Base-by-base conservation (phyloP, 2,797 vertebrate species). In the Garrulus glandarius region DNA sequence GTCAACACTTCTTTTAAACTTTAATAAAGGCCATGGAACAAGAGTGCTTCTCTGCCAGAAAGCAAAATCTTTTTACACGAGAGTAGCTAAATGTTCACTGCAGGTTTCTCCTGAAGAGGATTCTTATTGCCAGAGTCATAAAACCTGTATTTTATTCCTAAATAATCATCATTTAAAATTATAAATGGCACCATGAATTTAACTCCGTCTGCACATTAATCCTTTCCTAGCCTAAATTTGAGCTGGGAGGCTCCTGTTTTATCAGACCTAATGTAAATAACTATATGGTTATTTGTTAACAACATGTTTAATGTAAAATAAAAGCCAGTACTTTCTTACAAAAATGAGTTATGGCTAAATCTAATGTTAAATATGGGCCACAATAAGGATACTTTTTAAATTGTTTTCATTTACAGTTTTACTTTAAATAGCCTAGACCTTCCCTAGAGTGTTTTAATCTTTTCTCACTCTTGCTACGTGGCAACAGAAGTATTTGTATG, bases 1-100 rank as follows among this genome's bases (percentile, higher is more conserved):
- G 91, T 67, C 96, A 96, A 91, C 96, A 91, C 95, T 97, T 95
- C 74, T 72, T 96, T 97, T 97, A 97, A 97, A 97, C 87, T 96
- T 98, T 94, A 97, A 87, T 96, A 98, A 98, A 98, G 96, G 90
- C 95, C 93, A 95, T 34, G 11, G 80, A 86, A 97, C 43, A 70
- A 91, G 56, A 94, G 70, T 34, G 72, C 78, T 94, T 93, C 90
- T 90, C 75, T 94, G 36, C 34, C 29, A 36, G 74, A 94, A 95
- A 96, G 80, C 84, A 96, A 67, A 83, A 86, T 74, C 41, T 19
- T 71, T 80, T 10, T 36, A 32, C 56, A 57, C 32, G 44, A 61
- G 26, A 84, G 36, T 37, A 89, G 44, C 24, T 76, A 50, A 81
- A 84, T 46, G 16, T 39, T 86, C 46, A 32, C 37, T 64, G 50